Base-by-base conservation (phyloP, 2,797 vertebrate species). In the Pseudochaenichthys georgianus region DNA sequence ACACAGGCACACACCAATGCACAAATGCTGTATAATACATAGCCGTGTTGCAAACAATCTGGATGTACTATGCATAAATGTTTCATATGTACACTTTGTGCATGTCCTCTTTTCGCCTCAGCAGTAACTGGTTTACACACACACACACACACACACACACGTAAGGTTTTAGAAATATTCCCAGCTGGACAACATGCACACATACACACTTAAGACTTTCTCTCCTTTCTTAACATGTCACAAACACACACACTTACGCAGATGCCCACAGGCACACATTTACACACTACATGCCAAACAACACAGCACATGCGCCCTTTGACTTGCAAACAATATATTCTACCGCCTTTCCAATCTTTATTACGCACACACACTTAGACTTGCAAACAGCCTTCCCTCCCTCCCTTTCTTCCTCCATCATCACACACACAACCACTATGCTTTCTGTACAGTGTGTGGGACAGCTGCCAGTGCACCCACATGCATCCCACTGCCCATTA, bases 381-480 rank as follows among this genome's bases (percentile, higher is more conserved):
- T 69, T 78, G 76, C 78, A 85, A 82, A 82, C 86, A 83, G 23
- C 47, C 64, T 52, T 31, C 61, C 61, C 59, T 53, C 41, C 61
- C 53, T 51, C 50, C 62, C 9, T 46, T 48, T 57, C 60, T 67
- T 78, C 55, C 28, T 57, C 57, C 57, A 71, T 68, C 16, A 64
- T 12, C 60, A 70, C 73, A 66, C 43, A 74, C 47, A 73, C 72
- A 59, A 21, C 45, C 38, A 73, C 82, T 81, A 81, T 75, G 80
- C 73, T 80, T 70, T 85, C 55, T 78, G 75, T 86, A 90, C 87
- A 89, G 84, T 89, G 85, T 73, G 59, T 75, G 79, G 82, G 79
- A 75, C 90, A 87, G 87, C 92, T 90, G 87, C 88, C 87, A 65
- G 52, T 38, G 77, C 5, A 78, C 82, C 73, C 81, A 82, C 90